A percentile compares a stretch with the other conserved stretches of the same genome.
phyloP scores from a whole-genome alignment of 2,113 vertebrate genomes.

The Euleptes europaea region DNA sequence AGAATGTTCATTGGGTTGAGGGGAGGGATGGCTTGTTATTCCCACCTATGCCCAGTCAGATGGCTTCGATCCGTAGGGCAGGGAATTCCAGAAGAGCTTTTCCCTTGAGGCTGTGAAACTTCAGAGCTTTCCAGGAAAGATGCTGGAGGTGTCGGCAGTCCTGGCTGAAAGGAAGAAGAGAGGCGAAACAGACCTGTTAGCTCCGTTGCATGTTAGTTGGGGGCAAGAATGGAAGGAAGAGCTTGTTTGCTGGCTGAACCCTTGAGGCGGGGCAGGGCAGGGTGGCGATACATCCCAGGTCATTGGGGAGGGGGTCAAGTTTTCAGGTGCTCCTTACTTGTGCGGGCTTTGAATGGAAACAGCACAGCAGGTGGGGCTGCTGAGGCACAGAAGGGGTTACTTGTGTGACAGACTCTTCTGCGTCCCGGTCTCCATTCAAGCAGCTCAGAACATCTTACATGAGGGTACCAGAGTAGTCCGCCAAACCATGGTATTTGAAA shows the following conservation, averaged over 20 bases:
- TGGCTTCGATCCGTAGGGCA: not conserved
- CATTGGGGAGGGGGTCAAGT: too few species aligned
- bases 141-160: not conserved
- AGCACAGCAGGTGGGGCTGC: too few species aligned
- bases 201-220: not conserved
- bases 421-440: not conserved
- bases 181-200: not conserved
- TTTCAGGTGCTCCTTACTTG: accelerated
- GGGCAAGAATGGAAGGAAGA: not conserved
- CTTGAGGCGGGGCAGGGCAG: too few species aligned
- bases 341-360: too few species aligned
- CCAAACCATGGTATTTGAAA: not conserved
- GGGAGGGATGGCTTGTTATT: not conserved
- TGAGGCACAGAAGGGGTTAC: too few species aligned
- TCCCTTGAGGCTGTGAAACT: not conserved
- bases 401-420: not conserved
- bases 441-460: not conserved
- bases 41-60: too few species aligned
- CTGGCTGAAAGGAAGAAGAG: too few species aligned
- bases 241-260: too few species aligned
- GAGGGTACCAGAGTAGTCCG: too few species aligned
- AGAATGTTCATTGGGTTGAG: too few species aligned
- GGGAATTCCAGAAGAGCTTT: not conserved
- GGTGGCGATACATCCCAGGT: too few species aligned
- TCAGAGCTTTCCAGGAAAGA: too few species aligned